Conservation (phyloP, 2,888 invertebrate species). For the Drosophila formosana region DNA sequence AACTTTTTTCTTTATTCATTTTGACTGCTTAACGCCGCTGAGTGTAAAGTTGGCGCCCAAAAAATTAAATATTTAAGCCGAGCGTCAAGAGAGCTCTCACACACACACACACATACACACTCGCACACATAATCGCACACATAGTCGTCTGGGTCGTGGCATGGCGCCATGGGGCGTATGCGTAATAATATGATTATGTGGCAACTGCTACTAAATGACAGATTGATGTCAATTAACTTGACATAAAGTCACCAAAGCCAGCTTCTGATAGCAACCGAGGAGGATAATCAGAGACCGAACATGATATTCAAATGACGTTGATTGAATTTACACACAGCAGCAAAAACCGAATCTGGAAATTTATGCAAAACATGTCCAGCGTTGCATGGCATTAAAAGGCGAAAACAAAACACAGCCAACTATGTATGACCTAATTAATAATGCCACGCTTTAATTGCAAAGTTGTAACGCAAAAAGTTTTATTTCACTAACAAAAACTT, state of each 20-base stretch:
- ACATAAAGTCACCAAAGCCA: slow-evolving; percentile 51
- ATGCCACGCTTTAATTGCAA: not conserved
- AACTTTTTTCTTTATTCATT: slow-evolving; percentile 45
- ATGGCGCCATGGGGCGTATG: slow-evolving; percentile 65
- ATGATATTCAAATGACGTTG: slow-evolving; percentile 21
- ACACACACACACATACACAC: slow-evolving; percentile 3
- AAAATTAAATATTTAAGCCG: slow-evolving; percentile 75
- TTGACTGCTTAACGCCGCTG: slow-evolving; percentile 48
- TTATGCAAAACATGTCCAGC: not conserved
- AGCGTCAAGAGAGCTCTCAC: slow-evolving; percentile 28
- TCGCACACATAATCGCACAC: too few species aligned
- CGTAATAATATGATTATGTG: slow-evolving; percentile 75
- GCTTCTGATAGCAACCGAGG: not conserved
- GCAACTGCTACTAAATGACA: slow-evolving; percentile 69
- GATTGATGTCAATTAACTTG: slow-evolving; percentile 78
- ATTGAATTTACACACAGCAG: slow-evolving; percentile 27
- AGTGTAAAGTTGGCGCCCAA: slow-evolving; percentile 65
- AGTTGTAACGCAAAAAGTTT: not conserved
- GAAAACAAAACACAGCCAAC: not conserved
- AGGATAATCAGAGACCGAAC: not conserved
- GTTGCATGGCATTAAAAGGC: not conserved
- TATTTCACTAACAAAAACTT: not conserved
- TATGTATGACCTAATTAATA: slow-evolving; percentile 1
- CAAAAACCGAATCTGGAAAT: not conserved
- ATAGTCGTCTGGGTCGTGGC: not conserved